Evolutionary conservation across 1,140 invertebrate genomes (phyloP), one percentile per base, ranked within the genome.

Genomic region (Protaetia brevitarsis): DNA sequence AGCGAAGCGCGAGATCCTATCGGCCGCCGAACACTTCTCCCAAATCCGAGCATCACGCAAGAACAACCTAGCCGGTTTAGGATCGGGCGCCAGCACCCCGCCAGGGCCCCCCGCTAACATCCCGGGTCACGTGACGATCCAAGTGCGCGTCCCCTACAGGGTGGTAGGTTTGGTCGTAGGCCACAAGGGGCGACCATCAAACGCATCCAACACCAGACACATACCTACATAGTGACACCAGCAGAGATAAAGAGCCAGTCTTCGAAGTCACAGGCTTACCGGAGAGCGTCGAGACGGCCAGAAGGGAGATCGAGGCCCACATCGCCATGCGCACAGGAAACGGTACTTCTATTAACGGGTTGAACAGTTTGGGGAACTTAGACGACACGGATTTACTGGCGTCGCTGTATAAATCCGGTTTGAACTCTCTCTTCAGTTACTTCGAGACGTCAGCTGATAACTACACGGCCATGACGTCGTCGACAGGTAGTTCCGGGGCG

Each of bases 101-200:
- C 89, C 90, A 5, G 88, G 88, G 3, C 90, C 91, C 28, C 90
- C 91, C 10, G 89, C 92, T 19, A 89, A 89, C 56, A 87, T 94
- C 31, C 94, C 95, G 0, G 95, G 95, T 0, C 95, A 99, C 79
- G 89, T 97, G 6, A 99, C 96, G 4, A 95, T 96, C 71, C 94
- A 98, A 83, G 97, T 99, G 69, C 89, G 95, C 73, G 97, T 99
- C 63, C 97, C 97, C 11, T 98, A 99, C 82, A 88, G 96, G 76
- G 96, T 99, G 30, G 97, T 99, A 7, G 97, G 97, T 19, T 86
- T 99, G 65, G 97, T 99, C 1, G 97, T 99, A 30, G 97, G 97
- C 0, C 97, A 97, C 3, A 99, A 99, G 80, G 97, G 97, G 96
- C 96, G 21, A 99, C 97, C 59, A 99, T 99, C 81, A 99, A 99